A percentile compares a stretch with the other conserved stretches of the same genome.
phyloP scores from a whole-genome alignment of 2,113 vertebrate species.

The Empidonax traillii region DNA sequence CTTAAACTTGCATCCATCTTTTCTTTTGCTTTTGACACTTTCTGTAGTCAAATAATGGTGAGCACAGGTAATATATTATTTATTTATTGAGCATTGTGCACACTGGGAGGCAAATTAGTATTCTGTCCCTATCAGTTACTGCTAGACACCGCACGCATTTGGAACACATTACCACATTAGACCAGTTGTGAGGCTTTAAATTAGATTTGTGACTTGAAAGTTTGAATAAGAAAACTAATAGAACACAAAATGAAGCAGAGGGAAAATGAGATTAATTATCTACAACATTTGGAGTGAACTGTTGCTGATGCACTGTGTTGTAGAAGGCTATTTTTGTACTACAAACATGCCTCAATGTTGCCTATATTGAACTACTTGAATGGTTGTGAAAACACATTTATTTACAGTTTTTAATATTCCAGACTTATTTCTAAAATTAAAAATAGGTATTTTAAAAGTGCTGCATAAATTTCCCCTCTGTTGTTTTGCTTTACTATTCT shows the following conservation, averaged over 20 bases:
- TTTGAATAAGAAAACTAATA: constrained; percentile 83
- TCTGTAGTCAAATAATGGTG: constrained; percentile 60
- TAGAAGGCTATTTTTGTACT: constrained; percentile 52
- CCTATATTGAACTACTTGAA: not conserved
- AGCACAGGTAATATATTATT: constrained; percentile 68
- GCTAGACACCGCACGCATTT: constrained; percentile 66
- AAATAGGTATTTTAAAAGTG: not conserved
- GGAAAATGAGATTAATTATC: constrained; percentile 80
- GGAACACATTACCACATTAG: constrained; percentile 75
- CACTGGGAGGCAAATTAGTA: constrained; percentile 68
- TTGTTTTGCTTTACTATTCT: not conserved
- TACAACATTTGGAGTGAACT: constrained; percentile 67
- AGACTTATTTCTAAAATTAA: constrained; percentile 11
- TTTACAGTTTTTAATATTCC: constrained; percentile 38
- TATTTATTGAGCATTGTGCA: constrained; percentile 66
- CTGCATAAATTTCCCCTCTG: not conserved
- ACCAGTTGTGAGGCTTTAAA: constrained; percentile 79
- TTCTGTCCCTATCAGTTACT: constrained; percentile 62
- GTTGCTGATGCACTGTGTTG: constrained; percentile 50
- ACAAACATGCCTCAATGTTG: constrained; percentile 36
- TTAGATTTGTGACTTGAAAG: constrained; percentile 83
- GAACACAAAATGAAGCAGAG: constrained; percentile 76
- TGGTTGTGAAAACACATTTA: constrained; percentile 28
- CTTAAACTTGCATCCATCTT: constrained; percentile 35
- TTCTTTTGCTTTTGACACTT: constrained; percentile 68